Conservation (phyloP, 2,888 invertebrate genomes). For the Drosophila testacea region DNA sequence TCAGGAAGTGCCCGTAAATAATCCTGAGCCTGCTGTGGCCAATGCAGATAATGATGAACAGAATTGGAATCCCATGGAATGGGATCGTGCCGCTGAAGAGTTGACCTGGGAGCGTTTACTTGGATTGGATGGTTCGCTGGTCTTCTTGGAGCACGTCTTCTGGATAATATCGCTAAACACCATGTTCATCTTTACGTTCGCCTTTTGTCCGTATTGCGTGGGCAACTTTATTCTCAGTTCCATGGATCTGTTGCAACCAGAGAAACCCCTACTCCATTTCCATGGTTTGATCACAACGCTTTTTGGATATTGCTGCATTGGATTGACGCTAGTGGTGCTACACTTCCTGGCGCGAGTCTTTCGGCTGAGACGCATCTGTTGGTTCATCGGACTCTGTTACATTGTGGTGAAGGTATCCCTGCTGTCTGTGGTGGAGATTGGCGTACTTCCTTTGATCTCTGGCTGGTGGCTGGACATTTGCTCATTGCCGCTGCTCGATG, state of each 20-base stretch:
- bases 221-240: conserved; percentile 93
- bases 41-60: conserved; percentile 84
- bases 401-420: conserved; percentile 93
- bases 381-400: conserved; percentile 96
- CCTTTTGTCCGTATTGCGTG: conserved; percentile 98
- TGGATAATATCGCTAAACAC: conserved; percentile 99
- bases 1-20: conserved; percentile 84
- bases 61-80: conserved; percentile 99
- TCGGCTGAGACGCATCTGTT: conserved; percentile 91
- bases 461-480: conserved; percentile 99
- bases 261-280: conserved; percentile 90
- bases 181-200: conserved; percentile 98
- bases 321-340: conserved; percentile 91
- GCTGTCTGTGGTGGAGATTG: conserved; percentile 98
- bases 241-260: conserved; percentile 86
- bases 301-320: conserved; percentile 96
- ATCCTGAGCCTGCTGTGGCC: conserved; percentile 86
- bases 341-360: conserved; percentile 94
- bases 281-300: conserved; percentile 96
- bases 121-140: conserved; percentile 97
- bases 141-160: conserved; percentile 99
- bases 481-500: conserved; percentile 96
- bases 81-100: conserved; percentile 99
- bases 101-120: conserved; percentile 98
- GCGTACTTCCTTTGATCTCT: conserved; percentile 97